A percentile compares a stretch with the other conserved stretches of the same genome.
These are phyloP conservation scores for Sinodicranocentrus sp. DNA, from an alignment of 2,888 invertebrate genomes.

Conservation along the genomic window DNA sequence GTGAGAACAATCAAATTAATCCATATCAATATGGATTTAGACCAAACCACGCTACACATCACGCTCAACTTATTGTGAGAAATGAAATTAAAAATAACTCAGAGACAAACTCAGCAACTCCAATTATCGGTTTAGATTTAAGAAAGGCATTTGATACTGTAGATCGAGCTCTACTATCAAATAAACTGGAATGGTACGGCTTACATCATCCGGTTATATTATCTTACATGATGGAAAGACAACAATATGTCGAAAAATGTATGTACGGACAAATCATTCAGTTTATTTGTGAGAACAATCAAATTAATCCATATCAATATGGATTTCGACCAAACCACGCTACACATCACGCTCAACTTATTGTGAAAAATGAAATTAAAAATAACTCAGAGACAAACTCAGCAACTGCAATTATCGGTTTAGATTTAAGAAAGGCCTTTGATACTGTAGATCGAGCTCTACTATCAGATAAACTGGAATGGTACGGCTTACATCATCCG, in stretches of 20 bases:
- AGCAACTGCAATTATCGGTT: not conserved
- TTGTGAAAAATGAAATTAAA: not conserved
- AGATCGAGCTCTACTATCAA: no score
- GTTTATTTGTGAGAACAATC: not conserved
- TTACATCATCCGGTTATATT: no score
- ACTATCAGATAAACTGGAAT: conserved; percentile 31
- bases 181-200: conserved; percentile 15
- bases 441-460: conserved; percentile 20
- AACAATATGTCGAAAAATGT: conserved; percentile 38
- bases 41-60: not conserved
- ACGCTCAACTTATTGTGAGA: conserved; percentile 26
- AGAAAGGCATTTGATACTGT: conserved; percentile 42
- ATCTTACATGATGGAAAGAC: no score
- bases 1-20: not conserved
- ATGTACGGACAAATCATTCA: conserved; percentile 1
- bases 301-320: conserved; percentile 15
- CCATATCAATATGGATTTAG: conserved; percentile 39
- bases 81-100: not conserved
- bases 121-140: conserved; percentile 11
- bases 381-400: not conserved
- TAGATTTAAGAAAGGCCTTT: conserved; percentile 41
- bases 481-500: not conserved
- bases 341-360: conserved; percentile 23
- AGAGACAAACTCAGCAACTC: not conserved
- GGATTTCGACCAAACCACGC: conserved; percentile 27